A percentile compares a stretch with the other conserved stretches of the same genome.
These are phyloP conservation scores for Drosophila orena DNA, from an alignment of 1,140 invertebrate genomes.

Conservation along the genomic window DNA sequence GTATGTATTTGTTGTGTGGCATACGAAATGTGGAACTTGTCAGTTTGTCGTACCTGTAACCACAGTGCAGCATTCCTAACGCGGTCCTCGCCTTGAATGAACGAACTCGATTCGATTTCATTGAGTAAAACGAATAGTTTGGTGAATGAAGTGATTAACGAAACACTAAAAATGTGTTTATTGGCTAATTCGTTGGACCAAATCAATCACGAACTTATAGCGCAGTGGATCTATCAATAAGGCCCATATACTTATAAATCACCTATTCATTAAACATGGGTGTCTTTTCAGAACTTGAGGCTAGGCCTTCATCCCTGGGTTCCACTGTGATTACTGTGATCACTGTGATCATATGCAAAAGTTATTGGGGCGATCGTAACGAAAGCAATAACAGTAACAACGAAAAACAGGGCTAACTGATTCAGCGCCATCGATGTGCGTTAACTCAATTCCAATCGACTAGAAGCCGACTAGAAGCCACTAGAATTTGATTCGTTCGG, in stretches of 20 bases:
- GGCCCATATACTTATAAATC: background rate
- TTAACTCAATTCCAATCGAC: slow-evolving; percentile 7
- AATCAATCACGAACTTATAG: background rate
- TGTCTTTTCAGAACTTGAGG: too few species aligned
- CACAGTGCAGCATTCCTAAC: slow-evolving; percentile 37
- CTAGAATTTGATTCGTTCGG: slow-evolving; percentile 13
- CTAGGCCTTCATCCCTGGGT: background rate
- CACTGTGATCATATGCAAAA: slow-evolving; percentile 9
- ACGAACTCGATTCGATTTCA: slow-evolving; percentile 17
- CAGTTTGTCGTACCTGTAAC: slow-evolving; percentile 25
- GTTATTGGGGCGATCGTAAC: slow-evolving; percentile 1
- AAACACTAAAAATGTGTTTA: slow-evolving; percentile 12
- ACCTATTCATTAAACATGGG: too few species aligned
- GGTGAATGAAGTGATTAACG: slow-evolving; percentile 18
- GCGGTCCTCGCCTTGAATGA: slow-evolving; percentile 27
- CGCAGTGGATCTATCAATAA: slow-evolving; percentile 2
- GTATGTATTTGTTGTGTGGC: background rate
- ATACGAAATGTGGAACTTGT: slow-evolving; percentile 3
- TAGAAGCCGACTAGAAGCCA: slow-evolving; percentile 4
- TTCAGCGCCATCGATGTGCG: slow-evolving; percentile 16
- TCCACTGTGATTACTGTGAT: slow-evolving; percentile 6
- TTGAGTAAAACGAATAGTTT: slow-evolving; percentile 9
- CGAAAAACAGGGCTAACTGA: slow-evolving; percentile 18
- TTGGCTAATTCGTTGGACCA: background rate
- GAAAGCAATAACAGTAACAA: background rate